Conservation (phyloP, 2,113 vertebrate species). For the Megaleporinus macrocephalus region DNA sequence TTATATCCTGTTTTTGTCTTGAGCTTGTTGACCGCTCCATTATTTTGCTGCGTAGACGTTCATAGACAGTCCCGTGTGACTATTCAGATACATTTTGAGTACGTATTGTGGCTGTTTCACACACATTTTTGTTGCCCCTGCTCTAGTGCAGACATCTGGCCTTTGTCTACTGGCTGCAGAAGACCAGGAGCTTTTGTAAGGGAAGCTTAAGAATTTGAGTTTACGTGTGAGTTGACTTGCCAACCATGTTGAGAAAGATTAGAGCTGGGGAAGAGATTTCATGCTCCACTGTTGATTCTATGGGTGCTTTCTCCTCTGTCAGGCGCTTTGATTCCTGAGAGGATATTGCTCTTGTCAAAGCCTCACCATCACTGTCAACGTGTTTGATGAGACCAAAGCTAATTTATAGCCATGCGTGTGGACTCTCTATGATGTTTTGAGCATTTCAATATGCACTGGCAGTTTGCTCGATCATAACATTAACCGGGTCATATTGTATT, state of each 20-base stretch:
- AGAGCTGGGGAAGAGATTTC: constrained; percentile 7
- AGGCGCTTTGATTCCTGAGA: neutral
- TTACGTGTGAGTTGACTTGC: constrained; percentile 20
- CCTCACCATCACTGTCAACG: neutral
- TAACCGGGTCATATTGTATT: too few relatives aligned
- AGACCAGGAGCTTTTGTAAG: neutral
- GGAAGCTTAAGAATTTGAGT: constrained; percentile 14
- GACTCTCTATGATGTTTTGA: constrained; percentile 1
- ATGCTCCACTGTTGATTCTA: neutral
- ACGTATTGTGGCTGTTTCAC: too few relatives aligned
- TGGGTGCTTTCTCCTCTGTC: neutral
- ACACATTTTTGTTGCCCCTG: too few relatives aligned
- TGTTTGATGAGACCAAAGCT: neutral
- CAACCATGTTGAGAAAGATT: neutral
- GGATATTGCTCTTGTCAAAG: neutral
- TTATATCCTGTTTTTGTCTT: too few relatives aligned
- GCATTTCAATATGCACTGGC: neutral
- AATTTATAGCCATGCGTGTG: neutral
- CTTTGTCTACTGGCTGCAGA: neutral
- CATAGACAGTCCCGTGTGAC: too few relatives aligned
- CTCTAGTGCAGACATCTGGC: too few relatives aligned
- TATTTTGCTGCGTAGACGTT: too few relatives aligned
- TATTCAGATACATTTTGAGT: too few relatives aligned
- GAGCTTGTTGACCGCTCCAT: too few relatives aligned
- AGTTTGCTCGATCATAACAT: neutral